These are phyloP conservation scores for Scrobipalpa atriplicella DNA, from an alignment of 2,888 invertebrate genomes.

Conservation along the genomic window DNA sequence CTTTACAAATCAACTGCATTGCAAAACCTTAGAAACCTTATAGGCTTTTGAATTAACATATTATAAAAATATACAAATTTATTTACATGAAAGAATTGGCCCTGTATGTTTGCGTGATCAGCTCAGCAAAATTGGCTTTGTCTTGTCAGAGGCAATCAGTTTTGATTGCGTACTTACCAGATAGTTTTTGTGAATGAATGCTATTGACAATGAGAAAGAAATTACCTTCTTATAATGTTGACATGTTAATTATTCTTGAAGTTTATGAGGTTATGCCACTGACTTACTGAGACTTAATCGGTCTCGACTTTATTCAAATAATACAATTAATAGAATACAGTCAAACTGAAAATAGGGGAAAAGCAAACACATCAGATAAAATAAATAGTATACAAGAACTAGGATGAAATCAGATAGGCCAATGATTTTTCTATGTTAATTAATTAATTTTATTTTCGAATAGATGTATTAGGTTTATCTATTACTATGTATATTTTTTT, in stretches of 20 bases:
- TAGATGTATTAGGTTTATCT: too few species aligned
- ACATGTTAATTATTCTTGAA: conserved; percentile 6
- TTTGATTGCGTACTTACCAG: conserved; percentile 51
- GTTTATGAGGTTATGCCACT: neutral
- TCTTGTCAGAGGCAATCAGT: conserved; percentile 40
- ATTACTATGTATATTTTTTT: too few species aligned
- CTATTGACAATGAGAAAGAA: conserved; percentile 37
- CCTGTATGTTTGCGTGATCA: conserved; percentile 61
- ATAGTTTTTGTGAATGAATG: conserved; percentile 49
- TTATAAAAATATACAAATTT: too few species aligned
- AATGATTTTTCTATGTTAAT: neutral
- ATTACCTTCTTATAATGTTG: conserved; percentile 27
- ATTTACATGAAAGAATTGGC: neutral
- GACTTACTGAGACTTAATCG: neutral
- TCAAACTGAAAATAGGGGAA: too few species aligned
- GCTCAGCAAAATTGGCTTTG: conserved; percentile 63
- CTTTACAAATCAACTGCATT: too few species aligned
- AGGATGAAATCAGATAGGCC: too few species aligned
- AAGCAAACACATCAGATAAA: too few species aligned
- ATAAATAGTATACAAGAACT: too few species aligned
- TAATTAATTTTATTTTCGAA: too few species aligned
- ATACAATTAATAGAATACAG: too few species aligned
- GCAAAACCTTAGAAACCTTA: too few species aligned
- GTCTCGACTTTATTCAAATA: too few species aligned
- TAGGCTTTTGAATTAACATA: neutral